Evolutionary conservation across 2,797 vertebrate species (phyloP).

Genomic region (Lindbergichthys nudifrons): DNA sequence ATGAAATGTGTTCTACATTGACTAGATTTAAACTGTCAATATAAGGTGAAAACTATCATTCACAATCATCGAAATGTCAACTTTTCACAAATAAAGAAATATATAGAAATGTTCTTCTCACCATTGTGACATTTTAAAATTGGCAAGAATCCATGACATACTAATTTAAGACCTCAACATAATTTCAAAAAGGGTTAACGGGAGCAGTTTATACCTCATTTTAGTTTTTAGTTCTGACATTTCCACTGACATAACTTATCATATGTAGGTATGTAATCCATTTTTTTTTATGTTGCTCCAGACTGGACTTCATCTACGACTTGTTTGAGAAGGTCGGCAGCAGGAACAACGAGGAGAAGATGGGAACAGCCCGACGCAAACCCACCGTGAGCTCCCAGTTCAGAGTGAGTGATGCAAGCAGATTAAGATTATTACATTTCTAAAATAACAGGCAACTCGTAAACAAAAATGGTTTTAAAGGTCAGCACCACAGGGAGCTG

Average conservation of each 20-base stretch:
- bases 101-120: background rate
- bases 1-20: background rate
- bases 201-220: background rate
- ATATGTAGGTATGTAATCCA: background rate
- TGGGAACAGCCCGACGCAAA: conserved; percentile 93
- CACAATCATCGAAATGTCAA: background rate
- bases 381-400: conserved; percentile 97
- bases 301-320: conserved; percentile 95
- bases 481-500: background rate
- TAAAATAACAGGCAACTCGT: background rate
- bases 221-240: background rate
- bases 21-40: background rate
- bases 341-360: conserved; percentile 92
- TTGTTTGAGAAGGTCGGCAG: conserved; percentile 94
- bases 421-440: background rate
- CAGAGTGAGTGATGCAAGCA: conserved; percentile 84
- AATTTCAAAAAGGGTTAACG: no score
- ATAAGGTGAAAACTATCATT: background rate
- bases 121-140: background rate
- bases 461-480: background rate
- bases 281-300: conserved; percentile 56
- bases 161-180: background rate
- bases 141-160: background rate
- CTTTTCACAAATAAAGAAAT: background rate
- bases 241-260: background rate